A percentile compares a stretch with the other conserved stretches of the same genome.
Evolutionary conservation across 2,797 vertebrate genomes (phyloP).

Genomic region (Apodemus agrarius): DNA sequence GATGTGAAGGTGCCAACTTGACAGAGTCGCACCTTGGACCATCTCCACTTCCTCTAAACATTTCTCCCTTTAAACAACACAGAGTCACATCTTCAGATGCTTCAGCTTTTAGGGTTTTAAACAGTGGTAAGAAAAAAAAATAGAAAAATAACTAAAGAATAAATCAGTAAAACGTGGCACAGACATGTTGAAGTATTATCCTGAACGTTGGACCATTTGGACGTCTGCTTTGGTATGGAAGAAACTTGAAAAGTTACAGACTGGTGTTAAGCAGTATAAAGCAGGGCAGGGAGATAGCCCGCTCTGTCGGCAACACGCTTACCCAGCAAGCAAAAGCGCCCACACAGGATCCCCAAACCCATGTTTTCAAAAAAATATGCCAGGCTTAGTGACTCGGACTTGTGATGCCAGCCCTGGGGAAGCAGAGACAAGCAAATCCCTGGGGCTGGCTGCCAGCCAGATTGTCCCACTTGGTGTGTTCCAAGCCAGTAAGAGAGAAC

Average conservation of each 20-base stretch:
- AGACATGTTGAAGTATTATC: neutral
- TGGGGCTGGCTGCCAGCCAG: neutral
- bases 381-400: neutral
- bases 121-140: slow-evolving; percentile 16
- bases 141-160: neutral
- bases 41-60: slow-evolving; percentile 2
- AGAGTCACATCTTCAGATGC: slow-evolving; percentile 42
- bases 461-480: neutral
- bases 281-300: neutral
- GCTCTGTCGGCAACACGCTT: too few species aligned
- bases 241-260: neutral
- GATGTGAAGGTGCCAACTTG: neutral
- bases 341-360: neutral
- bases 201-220: neutral
- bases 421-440: neutral
- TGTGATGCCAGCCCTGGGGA: neutral
- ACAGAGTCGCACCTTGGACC: neutral
- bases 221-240: neutral
- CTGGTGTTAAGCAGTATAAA: neutral
- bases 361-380: too few species aligned
- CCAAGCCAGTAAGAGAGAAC: neutral
- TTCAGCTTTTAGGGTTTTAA: neutral
- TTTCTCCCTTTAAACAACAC: slow-evolving; percentile 34
- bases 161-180: slow-evolving; percentile 26
- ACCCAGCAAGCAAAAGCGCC: neutral